Percentiles rank a stretch among this genome's conserved stretches.
phyloP scores from a whole-genome alignment of 2,888 invertebrate genomes.

The Electrophaes corylata region DNA sequence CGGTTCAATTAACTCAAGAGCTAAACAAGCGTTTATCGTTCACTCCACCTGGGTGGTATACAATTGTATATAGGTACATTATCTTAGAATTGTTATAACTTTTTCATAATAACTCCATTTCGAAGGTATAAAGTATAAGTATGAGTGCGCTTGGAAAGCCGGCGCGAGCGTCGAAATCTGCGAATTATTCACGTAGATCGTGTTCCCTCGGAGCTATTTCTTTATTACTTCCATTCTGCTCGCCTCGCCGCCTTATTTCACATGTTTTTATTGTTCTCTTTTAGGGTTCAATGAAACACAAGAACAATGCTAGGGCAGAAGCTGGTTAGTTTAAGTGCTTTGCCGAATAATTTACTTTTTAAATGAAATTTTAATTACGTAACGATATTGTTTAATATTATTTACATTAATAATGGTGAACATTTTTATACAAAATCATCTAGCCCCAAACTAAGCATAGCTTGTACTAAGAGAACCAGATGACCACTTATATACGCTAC shows the following conservation, averaged over 20 bases:
- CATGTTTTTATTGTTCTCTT: slow-evolving; percentile 62
- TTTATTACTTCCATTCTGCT: slow-evolving; percentile 69
- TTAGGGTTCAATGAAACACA: slow-evolving; percentile 46
- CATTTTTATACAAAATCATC: too few relatives aligned
- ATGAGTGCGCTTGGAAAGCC: slow-evolving; percentile 33
- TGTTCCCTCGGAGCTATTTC: slow-evolving; percentile 64
- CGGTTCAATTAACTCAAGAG: not conserved
- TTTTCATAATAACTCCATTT: slow-evolving; percentile 32
- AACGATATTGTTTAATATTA: slow-evolving; percentile 16
- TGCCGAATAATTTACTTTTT: slow-evolving; percentile 41
- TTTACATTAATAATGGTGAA: too few relatives aligned
- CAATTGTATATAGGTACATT: slow-evolving; percentile 10
- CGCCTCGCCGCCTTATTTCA: slow-evolving; percentile 58
- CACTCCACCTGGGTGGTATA: not conserved
- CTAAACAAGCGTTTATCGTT: slow-evolving; percentile 14
- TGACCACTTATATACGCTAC: too few relatives aligned
- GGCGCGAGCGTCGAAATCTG: slow-evolving; percentile 52
- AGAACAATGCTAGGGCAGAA: slow-evolving; percentile 42
- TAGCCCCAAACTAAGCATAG: too few relatives aligned
- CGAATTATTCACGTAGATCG: slow-evolving; percentile 63
- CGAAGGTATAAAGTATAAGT: slow-evolving; percentile 26
- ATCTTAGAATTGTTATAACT: slow-evolving; percentile 14
- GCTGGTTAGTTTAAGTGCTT: slow-evolving; percentile 43
- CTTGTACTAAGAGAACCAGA: too few relatives aligned
- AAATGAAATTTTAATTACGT: slow-evolving; percentile 29